Conservation (phyloP, 2,888 invertebrate species). For the Sphinx pinastri region DNA sequence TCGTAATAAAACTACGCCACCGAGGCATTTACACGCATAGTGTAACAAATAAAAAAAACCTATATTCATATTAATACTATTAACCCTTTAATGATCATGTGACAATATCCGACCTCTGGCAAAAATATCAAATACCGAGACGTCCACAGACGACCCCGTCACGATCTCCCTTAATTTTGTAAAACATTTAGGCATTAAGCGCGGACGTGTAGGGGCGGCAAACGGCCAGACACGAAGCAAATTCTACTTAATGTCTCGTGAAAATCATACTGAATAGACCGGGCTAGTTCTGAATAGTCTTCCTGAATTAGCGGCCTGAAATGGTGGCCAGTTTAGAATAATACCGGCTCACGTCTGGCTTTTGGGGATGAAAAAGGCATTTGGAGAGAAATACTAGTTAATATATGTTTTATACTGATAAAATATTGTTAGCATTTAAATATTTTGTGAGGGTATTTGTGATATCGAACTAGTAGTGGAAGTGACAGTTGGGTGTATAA, state of each 20-base stretch:
- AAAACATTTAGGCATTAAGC: conserved; percentile 24
- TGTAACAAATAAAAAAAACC: background rate
- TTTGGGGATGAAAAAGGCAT: background rate
- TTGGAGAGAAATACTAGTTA: background rate
- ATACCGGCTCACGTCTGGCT: conserved; percentile 6
- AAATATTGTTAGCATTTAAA: background rate
- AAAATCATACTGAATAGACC: conserved; percentile 23
- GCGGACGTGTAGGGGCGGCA: conserved; percentile 6
- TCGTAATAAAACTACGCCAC: too few species aligned
- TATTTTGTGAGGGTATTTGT: too few species aligned
- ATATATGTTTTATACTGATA: too few species aligned
- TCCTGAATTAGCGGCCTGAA: conserved; percentile 22
- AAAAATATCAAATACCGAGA: conserved; percentile 14
- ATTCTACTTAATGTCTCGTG: conserved; percentile 19
- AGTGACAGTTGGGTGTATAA: too few species aligned
- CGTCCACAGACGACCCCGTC: background rate
- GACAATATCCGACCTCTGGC: background rate
- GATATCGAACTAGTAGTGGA: too few species aligned
- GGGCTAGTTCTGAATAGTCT: conserved; percentile 19
- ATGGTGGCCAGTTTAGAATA: conserved; percentile 13
- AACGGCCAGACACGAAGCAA: conserved; percentile 17
- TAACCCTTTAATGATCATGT: background rate
- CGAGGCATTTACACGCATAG: background rate
- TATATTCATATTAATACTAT: background rate
- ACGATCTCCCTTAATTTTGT: conserved; percentile 27